Conservation (phyloP, 92 coral and sea anemone species). For the Epizoanthus rinbou region DNA sequence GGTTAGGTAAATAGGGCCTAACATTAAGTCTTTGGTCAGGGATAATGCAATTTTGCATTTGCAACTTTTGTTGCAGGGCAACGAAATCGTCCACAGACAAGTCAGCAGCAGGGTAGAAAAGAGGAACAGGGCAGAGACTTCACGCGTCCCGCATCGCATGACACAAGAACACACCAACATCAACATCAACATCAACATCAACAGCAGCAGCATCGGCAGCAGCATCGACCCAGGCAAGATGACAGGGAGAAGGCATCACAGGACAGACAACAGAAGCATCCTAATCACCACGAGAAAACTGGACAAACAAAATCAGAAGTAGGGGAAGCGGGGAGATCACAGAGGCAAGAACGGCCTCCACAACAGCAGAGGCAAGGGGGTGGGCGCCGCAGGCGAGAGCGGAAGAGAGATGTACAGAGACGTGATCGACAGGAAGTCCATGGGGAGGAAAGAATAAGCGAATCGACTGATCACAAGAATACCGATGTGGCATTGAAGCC, state of each 20-base stretch:
- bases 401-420: slow-evolving; percentile 10
- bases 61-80: slow-evolving; percentile 7
- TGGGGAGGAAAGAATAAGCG: background rate
- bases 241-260: background rate
- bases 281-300: slow-evolving; percentile 2
- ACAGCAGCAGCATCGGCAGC: slow-evolving; percentile 9
- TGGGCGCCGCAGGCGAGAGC: slow-evolving; percentile 17
- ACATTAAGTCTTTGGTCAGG: too few relatives aligned
- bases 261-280: slow-evolving; percentile 10
- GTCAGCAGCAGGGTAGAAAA: slow-evolving; percentile 8
- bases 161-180: background rate
- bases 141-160: background rate
- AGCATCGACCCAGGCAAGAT: slow-evolving; percentile 3
- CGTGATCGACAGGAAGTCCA: background rate
- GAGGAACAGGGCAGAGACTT: slow-evolving; percentile 11
- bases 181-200: background rate
- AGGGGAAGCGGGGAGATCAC: background rate
- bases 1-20: too few relatives aligned
- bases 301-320: background rate
- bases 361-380: slow-evolving; percentile 34
- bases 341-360: background rate
- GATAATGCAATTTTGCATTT: background rate
- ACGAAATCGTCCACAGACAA: slow-evolving; percentile 26
- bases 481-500: too few relatives aligned
- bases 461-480: background rate